Conservation (phyloP, 2,797 vertebrate genomes). For the Microctenopoma steveboyesi region DNA sequence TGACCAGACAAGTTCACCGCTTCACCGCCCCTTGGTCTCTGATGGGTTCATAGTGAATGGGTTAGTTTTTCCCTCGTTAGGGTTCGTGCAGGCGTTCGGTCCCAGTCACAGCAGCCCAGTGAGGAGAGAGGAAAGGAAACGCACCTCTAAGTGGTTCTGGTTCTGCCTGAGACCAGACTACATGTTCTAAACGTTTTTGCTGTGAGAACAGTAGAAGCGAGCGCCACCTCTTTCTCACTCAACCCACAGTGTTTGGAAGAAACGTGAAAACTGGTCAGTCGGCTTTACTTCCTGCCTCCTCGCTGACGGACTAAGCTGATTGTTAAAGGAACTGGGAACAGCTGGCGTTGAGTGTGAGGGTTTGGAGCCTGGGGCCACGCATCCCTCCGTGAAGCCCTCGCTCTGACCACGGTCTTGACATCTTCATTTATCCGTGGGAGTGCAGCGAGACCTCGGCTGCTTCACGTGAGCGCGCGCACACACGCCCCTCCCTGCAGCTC, state of each 20-base stretch:
- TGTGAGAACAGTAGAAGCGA: background rate
- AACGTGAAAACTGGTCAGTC: slow-evolving; percentile 29
- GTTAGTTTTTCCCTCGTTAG: too few species aligned
- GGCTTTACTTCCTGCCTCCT: slow-evolving; percentile 19
- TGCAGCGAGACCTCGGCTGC: slow-evolving; percentile 25
- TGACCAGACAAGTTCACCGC: background rate
- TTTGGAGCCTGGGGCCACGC: slow-evolving; percentile 21
- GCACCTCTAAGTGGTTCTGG: too few species aligned
- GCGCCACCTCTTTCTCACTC: background rate
- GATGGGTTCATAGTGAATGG: too few species aligned
- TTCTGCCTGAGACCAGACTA: too few species aligned
- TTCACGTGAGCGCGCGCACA: slow-evolving; percentile 31
- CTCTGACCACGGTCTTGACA: slow-evolving; percentile 18
- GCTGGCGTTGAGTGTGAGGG: slow-evolving; percentile 27
- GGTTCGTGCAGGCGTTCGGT: too few species aligned
- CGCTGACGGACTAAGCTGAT: background rate
- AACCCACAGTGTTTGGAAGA: background rate
- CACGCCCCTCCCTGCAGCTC: slow-evolving; percentile 42
- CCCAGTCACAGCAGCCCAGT: too few species aligned
- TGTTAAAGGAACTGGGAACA: slow-evolving; percentile 34
- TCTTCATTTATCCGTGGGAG: slow-evolving; percentile 31
- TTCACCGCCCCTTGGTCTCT: too few species aligned
- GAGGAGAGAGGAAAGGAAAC: too few species aligned
- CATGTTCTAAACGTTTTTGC: too few species aligned
- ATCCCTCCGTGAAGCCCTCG: background rate